A percentile compares a stretch with the other conserved stretches of the same genome.
These are phyloP conservation scores for Gymnobelideus leadbeateri DNA, from an alignment of 2,113 vertebrate genomes.

Conservation along the genomic window DNA sequence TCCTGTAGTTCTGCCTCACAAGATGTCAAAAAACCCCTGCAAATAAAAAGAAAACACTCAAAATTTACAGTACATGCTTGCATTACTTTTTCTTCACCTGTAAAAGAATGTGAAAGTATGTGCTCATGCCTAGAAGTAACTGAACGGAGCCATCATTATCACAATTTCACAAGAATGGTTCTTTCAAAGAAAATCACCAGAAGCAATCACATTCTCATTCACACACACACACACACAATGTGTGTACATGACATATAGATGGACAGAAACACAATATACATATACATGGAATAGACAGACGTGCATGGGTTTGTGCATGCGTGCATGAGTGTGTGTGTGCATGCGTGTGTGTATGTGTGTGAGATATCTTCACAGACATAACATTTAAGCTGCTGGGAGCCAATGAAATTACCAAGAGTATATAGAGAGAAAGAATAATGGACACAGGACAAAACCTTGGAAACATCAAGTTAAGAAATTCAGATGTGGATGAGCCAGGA, in stretches of 20 bases:
- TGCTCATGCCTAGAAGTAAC: constrained; percentile 9
- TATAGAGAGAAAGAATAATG: not conserved
- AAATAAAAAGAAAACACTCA: constrained; percentile 59
- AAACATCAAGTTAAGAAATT: not conserved
- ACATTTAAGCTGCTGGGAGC: not conserved
- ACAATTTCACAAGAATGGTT: not conserved
- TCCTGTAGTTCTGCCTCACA: constrained; percentile 97
- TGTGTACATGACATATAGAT: no score
- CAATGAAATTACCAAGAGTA: not conserved
- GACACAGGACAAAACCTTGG: not conserved
- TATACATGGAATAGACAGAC: not conserved
- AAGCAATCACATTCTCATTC: not conserved
- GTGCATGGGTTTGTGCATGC: not conserved
- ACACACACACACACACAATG: no score
- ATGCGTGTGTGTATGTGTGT: not conserved
- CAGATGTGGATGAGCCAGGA: not conserved
- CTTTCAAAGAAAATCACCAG: not conserved
- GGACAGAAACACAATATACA: no score
- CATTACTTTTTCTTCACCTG: constrained; percentile 1
- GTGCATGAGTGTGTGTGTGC: not conserved
- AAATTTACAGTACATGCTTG: constrained; percentile 5
- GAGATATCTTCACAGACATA: not conserved
- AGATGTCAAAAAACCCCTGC: constrained; percentile 83
- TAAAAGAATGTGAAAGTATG: constrained; percentile 30
- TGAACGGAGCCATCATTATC: not conserved